Conservation (phyloP, 2,797 vertebrate genomes). For the Pantherophis alleghaniensis region DNA sequence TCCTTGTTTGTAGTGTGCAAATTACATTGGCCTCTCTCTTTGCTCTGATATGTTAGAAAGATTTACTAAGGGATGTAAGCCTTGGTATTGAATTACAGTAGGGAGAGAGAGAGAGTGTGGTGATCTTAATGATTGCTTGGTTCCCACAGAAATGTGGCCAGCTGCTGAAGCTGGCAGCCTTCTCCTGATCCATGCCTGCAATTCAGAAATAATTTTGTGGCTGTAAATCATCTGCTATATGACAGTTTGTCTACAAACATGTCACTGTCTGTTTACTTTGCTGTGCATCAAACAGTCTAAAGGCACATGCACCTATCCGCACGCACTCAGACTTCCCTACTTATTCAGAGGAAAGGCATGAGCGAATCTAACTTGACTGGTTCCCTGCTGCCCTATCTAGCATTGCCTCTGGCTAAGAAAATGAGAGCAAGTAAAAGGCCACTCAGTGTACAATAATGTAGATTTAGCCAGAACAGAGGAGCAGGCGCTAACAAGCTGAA, state of each 20-base stretch:
- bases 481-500: conserved; percentile 56
- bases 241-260: conserved; percentile 77
- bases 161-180: conserved; percentile 64
- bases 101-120: conserved; percentile 49
- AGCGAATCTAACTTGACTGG: conserved; percentile 54
- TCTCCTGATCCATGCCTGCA: conserved; percentile 45
- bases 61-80: conserved; percentile 49
- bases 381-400: conserved; percentile 55
- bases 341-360: conserved; percentile 54
- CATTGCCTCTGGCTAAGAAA: conserved; percentile 52
- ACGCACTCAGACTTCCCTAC: background rate
- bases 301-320: background rate
- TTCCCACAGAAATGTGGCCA: conserved; percentile 56
- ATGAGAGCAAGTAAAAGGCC: conserved; percentile 54
- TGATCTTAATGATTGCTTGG: conserved; percentile 49
- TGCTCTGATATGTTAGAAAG: conserved; percentile 28
- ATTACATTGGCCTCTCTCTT: conserved; percentile 31
- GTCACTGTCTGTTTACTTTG: conserved; percentile 72
- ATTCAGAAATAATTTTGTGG: conserved; percentile 71
- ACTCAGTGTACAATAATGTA: conserved; percentile 44
- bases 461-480: conserved; percentile 40
- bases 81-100: conserved; percentile 40
- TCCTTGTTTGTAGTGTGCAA: conserved; percentile 11
- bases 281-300: conserved; percentile 67
- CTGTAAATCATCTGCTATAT: conserved; percentile 65